Conservation (phyloP, 30 jellyfish, hydroid and myxozoan genomes). For the Cassiopea andromeda region DNA sequence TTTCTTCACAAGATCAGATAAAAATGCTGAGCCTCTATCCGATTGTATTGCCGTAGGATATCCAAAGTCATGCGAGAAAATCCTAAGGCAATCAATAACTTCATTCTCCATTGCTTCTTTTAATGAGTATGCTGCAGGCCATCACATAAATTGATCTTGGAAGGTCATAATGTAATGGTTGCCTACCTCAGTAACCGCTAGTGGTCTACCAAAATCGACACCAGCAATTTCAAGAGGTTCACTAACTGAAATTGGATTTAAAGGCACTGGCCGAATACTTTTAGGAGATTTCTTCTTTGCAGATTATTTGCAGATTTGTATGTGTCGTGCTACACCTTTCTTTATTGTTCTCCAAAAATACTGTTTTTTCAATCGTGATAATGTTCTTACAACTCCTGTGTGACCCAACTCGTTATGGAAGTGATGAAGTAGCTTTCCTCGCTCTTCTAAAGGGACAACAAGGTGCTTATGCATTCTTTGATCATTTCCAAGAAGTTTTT, state of each 20-base stretch:
- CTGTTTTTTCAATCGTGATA: not conserved
- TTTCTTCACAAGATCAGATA: conserved; percentile 23
- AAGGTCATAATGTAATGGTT: conserved; percentile 23
- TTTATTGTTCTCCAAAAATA: conserved; percentile 4
- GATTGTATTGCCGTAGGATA: conserved; percentile 23
- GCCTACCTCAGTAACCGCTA: conserved; percentile 38
- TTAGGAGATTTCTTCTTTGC: conserved; percentile 28
- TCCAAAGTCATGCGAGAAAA: conserved; percentile 22
- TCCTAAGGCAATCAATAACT: conserved; percentile 9
- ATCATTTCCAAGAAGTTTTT: not conserved
- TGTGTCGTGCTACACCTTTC: conserved; percentile 21
- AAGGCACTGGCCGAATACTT: not conserved
- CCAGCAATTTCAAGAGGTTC: conserved; percentile 43
- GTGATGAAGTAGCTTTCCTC: conserved; percentile 12
- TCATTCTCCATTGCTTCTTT: conserved; percentile 1
- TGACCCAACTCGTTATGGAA: conserved; percentile 16
- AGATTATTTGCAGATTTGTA: conserved; percentile 1
- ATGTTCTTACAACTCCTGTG: not conserved
- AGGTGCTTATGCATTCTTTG: conserved; percentile 8
- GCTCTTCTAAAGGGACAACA: conserved; percentile 24
- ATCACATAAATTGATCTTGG: conserved; percentile 21
- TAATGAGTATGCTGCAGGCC: conserved; percentile 27
- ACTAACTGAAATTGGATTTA: conserved; percentile 4
- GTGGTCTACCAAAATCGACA: conserved; percentile 64
- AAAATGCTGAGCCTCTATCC: conserved; percentile 33